Conservation (phyloP, 2,113 vertebrate species). For the Pelecanoides urinatrix region DNA sequence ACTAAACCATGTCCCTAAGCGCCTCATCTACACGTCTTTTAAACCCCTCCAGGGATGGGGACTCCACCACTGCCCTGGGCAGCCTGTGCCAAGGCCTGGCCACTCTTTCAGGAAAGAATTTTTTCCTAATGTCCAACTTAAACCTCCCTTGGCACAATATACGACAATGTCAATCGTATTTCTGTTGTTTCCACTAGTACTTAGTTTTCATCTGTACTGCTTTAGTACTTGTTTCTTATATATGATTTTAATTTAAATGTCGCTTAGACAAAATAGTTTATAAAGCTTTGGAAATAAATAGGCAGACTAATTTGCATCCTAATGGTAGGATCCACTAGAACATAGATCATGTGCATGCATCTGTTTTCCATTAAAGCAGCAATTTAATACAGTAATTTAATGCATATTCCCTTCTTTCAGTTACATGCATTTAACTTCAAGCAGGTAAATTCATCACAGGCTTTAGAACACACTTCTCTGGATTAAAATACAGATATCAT, state of each 20-base stretch:
- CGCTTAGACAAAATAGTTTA: slow-evolving; percentile 13
- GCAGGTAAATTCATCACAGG: slow-evolving; percentile 36
- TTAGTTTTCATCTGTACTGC: neutral
- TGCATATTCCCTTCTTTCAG: slow-evolving; percentile 12
- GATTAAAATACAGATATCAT: slow-evolving; percentile 49
- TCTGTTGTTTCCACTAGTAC: neutral
- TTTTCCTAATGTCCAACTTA: too few relatives aligned
- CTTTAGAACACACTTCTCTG: neutral
- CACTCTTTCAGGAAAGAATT: too few relatives aligned
- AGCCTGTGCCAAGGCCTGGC: too few relatives aligned
- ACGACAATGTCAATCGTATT: neutral
- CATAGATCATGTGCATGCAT: neutral
- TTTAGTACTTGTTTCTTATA: neutral
- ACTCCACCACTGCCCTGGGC: too few relatives aligned
- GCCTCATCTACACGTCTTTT: too few relatives aligned
- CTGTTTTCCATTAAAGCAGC: slow-evolving; percentile 32
- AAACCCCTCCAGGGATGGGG: too few relatives aligned
- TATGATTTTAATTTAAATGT: neutral
- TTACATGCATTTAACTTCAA: neutral
- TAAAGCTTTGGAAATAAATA: slow-evolving; percentile 40
- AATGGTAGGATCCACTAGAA: slow-evolving; percentile 10
- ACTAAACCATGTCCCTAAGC: too few relatives aligned
- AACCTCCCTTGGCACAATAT: too few relatives aligned
- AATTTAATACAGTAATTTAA: slow-evolving; percentile 31
- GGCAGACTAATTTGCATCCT: slow-evolving; percentile 31